A percentile compares a stretch with the other conserved stretches of the same genome.
Evolutionary conservation across 2,797 vertebrate species (phyloP).

Genomic region (Parotocinclus haroldoi): DNA sequence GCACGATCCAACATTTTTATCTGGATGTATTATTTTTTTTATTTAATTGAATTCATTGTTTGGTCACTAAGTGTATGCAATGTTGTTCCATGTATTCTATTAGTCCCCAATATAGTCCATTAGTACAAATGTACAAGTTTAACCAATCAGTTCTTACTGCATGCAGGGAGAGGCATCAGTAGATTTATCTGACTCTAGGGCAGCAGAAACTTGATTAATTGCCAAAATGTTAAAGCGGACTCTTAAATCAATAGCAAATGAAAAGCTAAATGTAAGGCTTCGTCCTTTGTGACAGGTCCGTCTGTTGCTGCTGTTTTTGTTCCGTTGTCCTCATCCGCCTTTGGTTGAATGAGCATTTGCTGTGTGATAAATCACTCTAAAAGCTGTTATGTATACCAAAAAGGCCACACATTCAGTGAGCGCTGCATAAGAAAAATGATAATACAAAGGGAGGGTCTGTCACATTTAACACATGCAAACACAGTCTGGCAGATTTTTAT

Average conservation of each 20-base stretch:
- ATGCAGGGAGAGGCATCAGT: not conserved
- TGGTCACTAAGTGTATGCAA: no score
- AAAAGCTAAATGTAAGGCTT: not conserved
- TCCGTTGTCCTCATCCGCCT: slow-evolving; percentile 31
- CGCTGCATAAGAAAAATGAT: slow-evolving; percentile 38
- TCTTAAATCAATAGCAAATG: not conserved
- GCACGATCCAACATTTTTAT: no score
- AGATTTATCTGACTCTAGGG: not conserved
- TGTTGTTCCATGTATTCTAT: no score
- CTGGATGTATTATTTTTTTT: no score
- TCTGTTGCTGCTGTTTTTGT: slow-evolving; percentile 13
- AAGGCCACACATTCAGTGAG: slow-evolving; percentile 26
- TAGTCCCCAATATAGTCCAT: not conserved
- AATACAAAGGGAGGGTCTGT: slow-evolving; percentile 31
- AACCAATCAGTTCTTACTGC: not conserved
- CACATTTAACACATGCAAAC: slow-evolving; percentile 35
- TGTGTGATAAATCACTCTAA: slow-evolving; percentile 40
- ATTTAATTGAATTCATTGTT: no score
- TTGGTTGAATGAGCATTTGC: slow-evolving; percentile 28
- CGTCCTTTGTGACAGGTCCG: slow-evolving; percentile 1
- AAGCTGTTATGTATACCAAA: slow-evolving; percentile 22
- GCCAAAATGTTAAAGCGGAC: not conserved
- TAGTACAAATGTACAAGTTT: not conserved
- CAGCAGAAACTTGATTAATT: not conserved
- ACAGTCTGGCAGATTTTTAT: slow-evolving; percentile 35